Evolutionary conservation across 23 tunicate species (phyloP).

Genomic region (Oikopleura dioica): DNA sequence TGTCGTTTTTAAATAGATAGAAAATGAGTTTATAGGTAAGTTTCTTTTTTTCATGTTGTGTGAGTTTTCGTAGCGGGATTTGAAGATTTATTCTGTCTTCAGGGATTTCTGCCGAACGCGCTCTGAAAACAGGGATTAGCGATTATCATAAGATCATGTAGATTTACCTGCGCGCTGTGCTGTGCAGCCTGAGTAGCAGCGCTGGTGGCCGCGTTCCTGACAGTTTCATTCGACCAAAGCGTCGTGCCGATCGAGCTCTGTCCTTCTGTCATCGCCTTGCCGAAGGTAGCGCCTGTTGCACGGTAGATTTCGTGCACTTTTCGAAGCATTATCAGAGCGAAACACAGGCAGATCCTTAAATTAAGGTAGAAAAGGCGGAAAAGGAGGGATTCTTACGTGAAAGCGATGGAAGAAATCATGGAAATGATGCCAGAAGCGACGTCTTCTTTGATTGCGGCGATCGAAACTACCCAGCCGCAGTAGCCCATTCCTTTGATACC

Average conservation of each 20-base stretch:
- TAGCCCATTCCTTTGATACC: slow-evolving; percentile 53
- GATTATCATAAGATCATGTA: too few species aligned
- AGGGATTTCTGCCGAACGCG: too few species aligned
- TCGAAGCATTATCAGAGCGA: neutral
- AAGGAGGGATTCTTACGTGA: neutral
- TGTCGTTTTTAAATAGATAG: too few species aligned
- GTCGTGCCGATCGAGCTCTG: neutral
- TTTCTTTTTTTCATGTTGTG: too few species aligned
- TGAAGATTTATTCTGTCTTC: too few species aligned
- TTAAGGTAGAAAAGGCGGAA: too few species aligned
- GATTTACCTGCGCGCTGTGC: neutral
- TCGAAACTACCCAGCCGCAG: slow-evolving; percentile 50
- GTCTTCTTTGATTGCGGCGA: neutral
- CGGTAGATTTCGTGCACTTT: slow-evolving; percentile 76
- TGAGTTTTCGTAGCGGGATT: too few species aligned
- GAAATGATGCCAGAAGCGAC: slow-evolving; percentile 22
- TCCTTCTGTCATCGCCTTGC: slow-evolving; percentile 24
- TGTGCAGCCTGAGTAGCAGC: neutral
- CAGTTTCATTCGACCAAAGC: neutral
- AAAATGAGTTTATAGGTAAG: too few species aligned
- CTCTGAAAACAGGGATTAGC: too few species aligned
- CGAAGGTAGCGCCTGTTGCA: slow-evolving; percentile 83
- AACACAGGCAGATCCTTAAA: neutral
- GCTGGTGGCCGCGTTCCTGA: neutral
- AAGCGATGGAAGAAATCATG: slow-evolving; percentile 20